Conservation (phyloP, 2,113 vertebrate species). For the Cinclus mexicanus region DNA sequence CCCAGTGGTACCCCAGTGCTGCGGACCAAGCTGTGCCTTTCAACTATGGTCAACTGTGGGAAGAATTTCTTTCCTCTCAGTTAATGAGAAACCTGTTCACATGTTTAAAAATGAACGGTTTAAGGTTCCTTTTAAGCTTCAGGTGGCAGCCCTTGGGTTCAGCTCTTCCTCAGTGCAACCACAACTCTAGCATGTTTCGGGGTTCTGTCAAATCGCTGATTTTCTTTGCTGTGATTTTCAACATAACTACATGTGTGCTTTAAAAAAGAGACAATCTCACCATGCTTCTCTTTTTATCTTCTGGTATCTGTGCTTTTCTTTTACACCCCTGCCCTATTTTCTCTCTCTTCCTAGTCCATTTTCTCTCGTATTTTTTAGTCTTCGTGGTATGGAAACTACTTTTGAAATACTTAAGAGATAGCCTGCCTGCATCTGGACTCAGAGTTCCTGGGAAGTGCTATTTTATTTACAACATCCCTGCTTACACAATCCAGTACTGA, state of each 20-base stretch:
- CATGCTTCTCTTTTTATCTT: neutral
- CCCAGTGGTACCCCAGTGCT: neutral
- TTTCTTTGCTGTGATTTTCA: neutral
- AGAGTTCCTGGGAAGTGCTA: neutral
- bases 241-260: fast-evolving
- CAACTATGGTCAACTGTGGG: fast-evolving
- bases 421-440: neutral
- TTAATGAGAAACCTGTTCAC: neutral
- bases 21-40: neutral
- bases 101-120: fast-evolving
- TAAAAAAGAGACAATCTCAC: neutral
- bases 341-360: neutral
- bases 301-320: neutral
- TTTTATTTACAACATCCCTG: neutral
- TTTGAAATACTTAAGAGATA: neutral
- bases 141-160: neutral
- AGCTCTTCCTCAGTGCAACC: neutral
- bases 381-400: neutral
- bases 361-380: neutral
- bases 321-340: neutral
- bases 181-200: neutral
- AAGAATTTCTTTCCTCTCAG: neutral
- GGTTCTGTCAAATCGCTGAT: neutral
- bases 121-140: neutral
- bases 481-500: neutral